phyloP scores from a whole-genome alignment of 2,888 invertebrate genomes.

The Exocentrus adspersus region DNA sequence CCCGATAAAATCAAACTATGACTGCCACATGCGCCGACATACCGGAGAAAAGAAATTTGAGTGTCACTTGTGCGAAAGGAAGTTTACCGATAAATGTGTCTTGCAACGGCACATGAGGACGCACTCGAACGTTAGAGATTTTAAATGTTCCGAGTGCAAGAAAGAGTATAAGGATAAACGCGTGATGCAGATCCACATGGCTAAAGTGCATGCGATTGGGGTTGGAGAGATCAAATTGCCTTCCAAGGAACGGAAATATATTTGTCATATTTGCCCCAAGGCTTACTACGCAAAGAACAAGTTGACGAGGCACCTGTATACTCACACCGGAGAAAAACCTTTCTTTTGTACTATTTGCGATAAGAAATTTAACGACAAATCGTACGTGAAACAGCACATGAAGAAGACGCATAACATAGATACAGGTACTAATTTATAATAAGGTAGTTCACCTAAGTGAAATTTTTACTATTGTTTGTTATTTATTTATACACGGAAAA shows the following conservation, averaged over 20 bases:
- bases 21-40: constrained; percentile 53
- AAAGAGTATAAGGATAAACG: constrained; percentile 66
- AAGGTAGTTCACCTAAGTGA: constrained; percentile 1
- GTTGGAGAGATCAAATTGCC: constrained; percentile 57
- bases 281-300: constrained; percentile 56
- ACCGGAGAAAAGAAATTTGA: constrained; percentile 52
- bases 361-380: constrained; percentile 54
- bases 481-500: constrained; percentile 7
- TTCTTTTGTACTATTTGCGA: constrained; percentile 51
- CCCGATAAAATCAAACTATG: constrained; percentile 55
- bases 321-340: constrained; percentile 53
- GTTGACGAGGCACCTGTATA: constrained; percentile 52
- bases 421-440: constrained; percentile 10
- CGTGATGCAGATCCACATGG: constrained; percentile 50
- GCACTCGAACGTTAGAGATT: constrained; percentile 52
- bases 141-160: constrained; percentile 65
- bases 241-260: constrained; percentile 57
- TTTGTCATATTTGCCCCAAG: constrained; percentile 59
- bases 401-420: constrained; percentile 48
- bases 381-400: constrained; percentile 54
- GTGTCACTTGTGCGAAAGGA: constrained; percentile 52
- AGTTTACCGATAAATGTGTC: constrained; percentile 52
- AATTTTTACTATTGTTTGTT: not conserved
- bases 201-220: constrained; percentile 51
- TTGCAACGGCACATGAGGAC: constrained; percentile 51